A percentile compares a stretch with the other conserved stretches of the same genome.
These are phyloP conservation scores for Corythaixoides concolor DNA, from an alignment of 2,113 vertebrate genomes.

Conservation along the genomic window DNA sequence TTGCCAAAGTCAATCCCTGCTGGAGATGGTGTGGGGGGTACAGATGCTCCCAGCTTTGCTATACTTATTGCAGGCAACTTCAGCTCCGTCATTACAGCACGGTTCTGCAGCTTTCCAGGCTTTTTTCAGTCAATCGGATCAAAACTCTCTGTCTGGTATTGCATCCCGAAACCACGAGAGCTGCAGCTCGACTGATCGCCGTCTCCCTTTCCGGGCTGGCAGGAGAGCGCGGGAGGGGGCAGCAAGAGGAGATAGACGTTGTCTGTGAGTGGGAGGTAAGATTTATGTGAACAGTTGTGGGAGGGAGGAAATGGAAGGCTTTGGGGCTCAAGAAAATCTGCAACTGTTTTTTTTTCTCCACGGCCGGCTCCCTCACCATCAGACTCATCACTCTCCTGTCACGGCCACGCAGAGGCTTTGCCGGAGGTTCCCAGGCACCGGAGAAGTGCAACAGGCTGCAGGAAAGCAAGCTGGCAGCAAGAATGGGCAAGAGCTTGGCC, in stretches of 20 bases:
- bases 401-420: background rate
- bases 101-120: background rate
- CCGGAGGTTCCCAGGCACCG: background rate
- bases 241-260: background rate
- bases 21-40: rapidly evolving
- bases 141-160: background rate
- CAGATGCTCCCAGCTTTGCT: background rate
- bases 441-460: background rate
- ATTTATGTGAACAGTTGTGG: background rate
- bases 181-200: background rate
- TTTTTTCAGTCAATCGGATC: background rate
- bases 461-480: background rate
- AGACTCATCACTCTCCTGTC: background rate
- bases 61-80: background rate
- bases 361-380: background rate
- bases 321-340: background rate
- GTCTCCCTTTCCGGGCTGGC: background rate
- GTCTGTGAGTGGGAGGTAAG: background rate
- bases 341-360: background rate
- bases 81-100: background rate
- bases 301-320: background rate
- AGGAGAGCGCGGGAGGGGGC: background rate
- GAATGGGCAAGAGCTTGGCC: background rate
- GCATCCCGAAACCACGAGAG: background rate
- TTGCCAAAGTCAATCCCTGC: background rate